phyloP scores from a whole-genome alignment of 2,113 vertebrate species.

The Bufo bufo region DNA sequence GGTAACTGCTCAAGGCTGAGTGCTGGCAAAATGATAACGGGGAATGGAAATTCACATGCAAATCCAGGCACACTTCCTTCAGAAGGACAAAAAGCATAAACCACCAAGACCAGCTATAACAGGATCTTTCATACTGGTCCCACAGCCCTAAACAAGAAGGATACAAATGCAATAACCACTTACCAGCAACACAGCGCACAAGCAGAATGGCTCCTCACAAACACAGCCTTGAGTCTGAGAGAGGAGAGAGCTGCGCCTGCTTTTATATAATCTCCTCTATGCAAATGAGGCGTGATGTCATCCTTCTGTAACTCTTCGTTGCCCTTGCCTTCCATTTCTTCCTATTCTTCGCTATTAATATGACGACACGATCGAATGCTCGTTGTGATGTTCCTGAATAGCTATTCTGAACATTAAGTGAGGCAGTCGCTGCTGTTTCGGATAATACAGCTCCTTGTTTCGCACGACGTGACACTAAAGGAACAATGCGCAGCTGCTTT shows the following conservation, averaged over 20 bases:
- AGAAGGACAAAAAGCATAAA: not conserved
- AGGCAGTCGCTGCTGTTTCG: not conserved
- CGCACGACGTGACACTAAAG: not conserved
- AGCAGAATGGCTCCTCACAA: conserved; percentile 46
- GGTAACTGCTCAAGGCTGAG: not conserved
- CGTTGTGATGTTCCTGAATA: not conserved
- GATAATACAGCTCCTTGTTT: not conserved
- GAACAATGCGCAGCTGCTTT: conserved; percentile 1
- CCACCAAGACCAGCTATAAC: no score
- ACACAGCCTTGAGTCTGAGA: conserved; percentile 61
- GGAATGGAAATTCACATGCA: conserved; percentile 24
- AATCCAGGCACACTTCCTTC: not conserved
- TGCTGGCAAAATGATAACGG: not conserved
- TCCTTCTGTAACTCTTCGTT: conserved; percentile 59
- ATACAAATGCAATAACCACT: conserved; percentile 10
- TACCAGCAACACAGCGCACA: conserved; percentile 59
- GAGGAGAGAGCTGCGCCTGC: conserved; percentile 60
- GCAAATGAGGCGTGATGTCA: conserved; percentile 69
- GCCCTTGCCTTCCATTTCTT: conserved; percentile 1
- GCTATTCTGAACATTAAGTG: not conserved
- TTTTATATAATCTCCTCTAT: conserved; percentile 68
- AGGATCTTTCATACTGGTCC: not conserved
- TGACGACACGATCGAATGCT: not conserved
- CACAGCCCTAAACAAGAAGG: no score
- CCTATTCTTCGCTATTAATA: not conserved